phyloP scores from a whole-genome alignment of 2,797 vertebrate species.

The Denticeps clupeoides region DNA sequence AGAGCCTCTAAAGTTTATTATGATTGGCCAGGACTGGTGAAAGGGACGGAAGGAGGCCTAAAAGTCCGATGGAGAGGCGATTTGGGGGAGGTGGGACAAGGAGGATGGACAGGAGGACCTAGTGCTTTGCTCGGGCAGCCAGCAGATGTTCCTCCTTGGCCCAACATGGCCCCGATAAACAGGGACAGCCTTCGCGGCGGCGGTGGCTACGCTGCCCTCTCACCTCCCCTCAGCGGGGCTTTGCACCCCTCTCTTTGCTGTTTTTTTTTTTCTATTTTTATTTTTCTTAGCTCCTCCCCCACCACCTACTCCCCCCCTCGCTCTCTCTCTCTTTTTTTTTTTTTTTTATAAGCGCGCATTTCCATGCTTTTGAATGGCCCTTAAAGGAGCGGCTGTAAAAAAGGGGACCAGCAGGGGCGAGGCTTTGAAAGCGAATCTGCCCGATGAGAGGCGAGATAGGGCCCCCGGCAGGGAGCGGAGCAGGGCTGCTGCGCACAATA shows the following conservation, averaged over 20 bases:
- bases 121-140: slow-evolving; percentile 10
- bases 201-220: neutral
- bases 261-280: neutral
- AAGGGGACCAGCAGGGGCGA: slow-evolving; percentile 23
- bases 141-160: slow-evolving; percentile 37
- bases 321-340: slow-evolving; percentile 35
- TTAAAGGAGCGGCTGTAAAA: slow-evolving; percentile 28
- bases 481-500: slow-evolving; percentile 8
- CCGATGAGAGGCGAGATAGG: slow-evolving; percentile 23
- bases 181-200: neutral
- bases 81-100: slow-evolving; percentile 12
- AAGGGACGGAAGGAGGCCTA: slow-evolving; percentile 20
- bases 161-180: slow-evolving; percentile 24
- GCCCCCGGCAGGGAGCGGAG: slow-evolving; percentile 12
- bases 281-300: slow-evolving; percentile 15
- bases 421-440: slow-evolving; percentile 34
- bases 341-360: slow-evolving; percentile 40
- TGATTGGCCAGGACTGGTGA: slow-evolving; percentile 24
- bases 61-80: slow-evolving; percentile 18
- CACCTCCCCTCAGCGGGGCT: slow-evolving; percentile 17
- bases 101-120: neutral
- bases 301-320: slow-evolving; percentile 14
- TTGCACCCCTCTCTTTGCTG: slow-evolving; percentile 2
- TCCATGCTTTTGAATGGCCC: slow-evolving; percentile 29
- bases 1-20: slow-evolving; percentile 31